phyloP scores from a whole-genome alignment of 2,113 vertebrate species.

The Vulpes ferrilata region DNA sequence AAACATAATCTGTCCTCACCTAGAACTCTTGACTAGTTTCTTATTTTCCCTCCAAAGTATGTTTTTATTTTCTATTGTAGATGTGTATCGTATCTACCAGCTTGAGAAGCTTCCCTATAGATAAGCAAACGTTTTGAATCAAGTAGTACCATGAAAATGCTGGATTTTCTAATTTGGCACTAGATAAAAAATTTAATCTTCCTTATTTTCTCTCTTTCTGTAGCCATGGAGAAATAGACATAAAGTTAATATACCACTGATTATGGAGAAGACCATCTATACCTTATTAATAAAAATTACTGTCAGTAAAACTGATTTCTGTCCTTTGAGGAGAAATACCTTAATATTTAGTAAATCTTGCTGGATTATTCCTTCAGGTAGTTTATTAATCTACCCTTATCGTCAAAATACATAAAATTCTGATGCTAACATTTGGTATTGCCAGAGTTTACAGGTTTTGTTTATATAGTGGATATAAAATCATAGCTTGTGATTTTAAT shows the following conservation, averaged over 20 bases:
- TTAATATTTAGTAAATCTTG: constrained; percentile 11
- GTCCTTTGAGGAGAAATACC: not conserved
- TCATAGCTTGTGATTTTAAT: constrained; percentile 24
- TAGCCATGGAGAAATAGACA: not conserved
- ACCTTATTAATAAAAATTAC: constrained; percentile 10
- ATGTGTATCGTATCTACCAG: not conserved
- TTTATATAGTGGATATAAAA: not conserved
- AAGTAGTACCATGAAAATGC: not conserved
- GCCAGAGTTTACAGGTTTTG: not conserved
- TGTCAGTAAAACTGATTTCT: not conserved
- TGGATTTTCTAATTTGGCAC: not conserved
- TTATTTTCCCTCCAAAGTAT: not conserved
- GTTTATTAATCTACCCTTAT: not conserved
- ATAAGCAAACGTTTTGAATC: constrained; percentile 2
- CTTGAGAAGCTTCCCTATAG: not conserved
- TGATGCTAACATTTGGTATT: not conserved
- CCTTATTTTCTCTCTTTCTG: not conserved
- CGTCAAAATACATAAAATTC: not conserved
- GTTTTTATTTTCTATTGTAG: not conserved
- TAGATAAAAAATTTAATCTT: not conserved
- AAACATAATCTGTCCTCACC: not conserved
- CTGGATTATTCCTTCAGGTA: not conserved
- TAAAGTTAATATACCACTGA: not conserved
- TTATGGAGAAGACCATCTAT: not conserved
- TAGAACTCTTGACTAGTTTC: not conserved